phyloP scores from a whole-genome alignment of 2,888 invertebrate genomes.

The Catonia carolina region DNA sequence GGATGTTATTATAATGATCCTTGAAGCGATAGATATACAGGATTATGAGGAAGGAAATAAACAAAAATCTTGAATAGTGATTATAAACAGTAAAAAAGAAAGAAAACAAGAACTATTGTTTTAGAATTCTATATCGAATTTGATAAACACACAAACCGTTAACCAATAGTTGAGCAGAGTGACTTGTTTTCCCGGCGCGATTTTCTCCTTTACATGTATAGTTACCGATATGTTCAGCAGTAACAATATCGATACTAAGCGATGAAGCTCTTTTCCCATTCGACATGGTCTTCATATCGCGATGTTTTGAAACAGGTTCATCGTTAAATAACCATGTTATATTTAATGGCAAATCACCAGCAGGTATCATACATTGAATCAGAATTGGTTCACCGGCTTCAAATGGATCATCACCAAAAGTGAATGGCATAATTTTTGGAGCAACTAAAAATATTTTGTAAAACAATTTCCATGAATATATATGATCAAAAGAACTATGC shows the following conservation, averaged over 20 bases:
- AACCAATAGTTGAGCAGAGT: conserved; percentile 36
- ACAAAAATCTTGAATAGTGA: too few relatives aligned
- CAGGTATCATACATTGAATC: conserved; percentile 47
- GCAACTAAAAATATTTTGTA: conserved; percentile 45
- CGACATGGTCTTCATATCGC: conserved; percentile 40
- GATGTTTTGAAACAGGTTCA: conserved; percentile 37
- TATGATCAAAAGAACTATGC: too few relatives aligned
- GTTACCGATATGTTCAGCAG: conserved; percentile 39
- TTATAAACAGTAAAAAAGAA: too few relatives aligned
- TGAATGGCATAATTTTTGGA: conserved; percentile 58
- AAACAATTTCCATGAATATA: too few relatives aligned
- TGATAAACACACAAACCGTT: conserved; percentile 35
- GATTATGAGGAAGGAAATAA: too few relatives aligned
- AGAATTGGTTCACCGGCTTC: conserved; percentile 45
- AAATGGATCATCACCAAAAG: conserved; percentile 56
- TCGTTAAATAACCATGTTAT: conserved; percentile 61
- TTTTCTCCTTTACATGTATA: conserved; percentile 42
- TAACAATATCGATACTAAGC: conserved; percentile 37
- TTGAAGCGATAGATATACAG: too few relatives aligned
- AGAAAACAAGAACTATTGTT: too few relatives aligned
- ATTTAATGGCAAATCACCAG: conserved; percentile 56
- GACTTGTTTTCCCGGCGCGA: conserved; percentile 36
- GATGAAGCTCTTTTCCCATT: conserved; percentile 30
- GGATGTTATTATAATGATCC: too few relatives aligned
- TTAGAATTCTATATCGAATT: too few relatives aligned